phyloP scores from a whole-genome alignment of 2,888 invertebrate genomes.

The Athalia cordata region DNA sequence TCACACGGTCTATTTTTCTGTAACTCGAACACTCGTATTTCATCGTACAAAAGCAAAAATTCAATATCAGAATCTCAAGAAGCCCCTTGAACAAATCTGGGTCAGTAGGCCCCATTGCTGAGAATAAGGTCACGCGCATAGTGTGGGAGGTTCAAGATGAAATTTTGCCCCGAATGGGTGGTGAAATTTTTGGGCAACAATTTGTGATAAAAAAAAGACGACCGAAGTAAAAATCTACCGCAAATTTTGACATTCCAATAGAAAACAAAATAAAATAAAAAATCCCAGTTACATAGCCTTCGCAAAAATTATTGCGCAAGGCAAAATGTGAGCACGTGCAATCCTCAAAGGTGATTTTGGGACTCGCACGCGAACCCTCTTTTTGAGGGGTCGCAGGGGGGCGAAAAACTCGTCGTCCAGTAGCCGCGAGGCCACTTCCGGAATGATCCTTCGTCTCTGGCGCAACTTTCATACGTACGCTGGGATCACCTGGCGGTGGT shows the following conservation, averaged over 20 bases:
- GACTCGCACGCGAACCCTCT: constrained; percentile 34
- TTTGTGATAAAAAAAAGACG: background rate
- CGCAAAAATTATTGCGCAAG: too few relatives aligned
- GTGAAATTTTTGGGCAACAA: background rate
- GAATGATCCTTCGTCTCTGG: constrained; percentile 39
- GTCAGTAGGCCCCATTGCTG: constrained; percentile 58
- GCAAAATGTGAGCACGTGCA: constrained; percentile 13
- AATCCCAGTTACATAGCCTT: background rate
- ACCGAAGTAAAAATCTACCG: background rate
- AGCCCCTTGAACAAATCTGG: constrained; percentile 57
- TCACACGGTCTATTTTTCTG: constrained; percentile 40
- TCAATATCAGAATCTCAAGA: constrained; percentile 32
- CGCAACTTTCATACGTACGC: constrained; percentile 48
- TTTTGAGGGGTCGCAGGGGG: constrained; percentile 16
- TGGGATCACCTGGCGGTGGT: constrained; percentile 71
- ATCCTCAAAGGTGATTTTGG: background rate
- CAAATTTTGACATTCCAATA: background rate
- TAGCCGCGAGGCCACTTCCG: constrained; percentile 44
- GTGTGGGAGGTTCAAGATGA: constrained; percentile 58
- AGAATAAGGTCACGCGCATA: constrained; percentile 66
- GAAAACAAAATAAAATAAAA: background rate
- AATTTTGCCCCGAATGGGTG: background rate
- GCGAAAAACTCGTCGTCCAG: background rate
- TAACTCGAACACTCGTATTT: constrained; percentile 1
- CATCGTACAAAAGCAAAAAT: constrained; percentile 24